phyloP scores from a whole-genome alignment of 2,888 invertebrate genomes.

The Cerastis rubricosa region DNA sequence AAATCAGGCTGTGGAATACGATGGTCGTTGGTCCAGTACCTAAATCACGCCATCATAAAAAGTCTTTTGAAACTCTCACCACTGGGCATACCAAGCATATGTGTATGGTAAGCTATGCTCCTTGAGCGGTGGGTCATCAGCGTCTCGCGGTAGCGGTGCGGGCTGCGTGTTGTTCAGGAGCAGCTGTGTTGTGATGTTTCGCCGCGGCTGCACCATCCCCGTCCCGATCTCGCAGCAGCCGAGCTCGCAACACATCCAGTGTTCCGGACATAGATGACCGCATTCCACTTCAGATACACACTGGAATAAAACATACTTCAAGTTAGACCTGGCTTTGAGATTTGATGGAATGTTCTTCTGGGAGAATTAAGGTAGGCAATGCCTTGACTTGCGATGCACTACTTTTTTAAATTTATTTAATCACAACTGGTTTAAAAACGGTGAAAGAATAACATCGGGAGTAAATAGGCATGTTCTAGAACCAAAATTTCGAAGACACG shows the following conservation, averaged over 20 bases:
- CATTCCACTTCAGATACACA: constrained; percentile 87
- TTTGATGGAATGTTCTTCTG: not conserved
- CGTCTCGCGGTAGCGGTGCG: constrained; percentile 77
- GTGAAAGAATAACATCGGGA: too few relatives aligned
- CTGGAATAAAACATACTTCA: constrained; percentile 71
- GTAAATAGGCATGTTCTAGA: not conserved
- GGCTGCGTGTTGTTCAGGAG: constrained; percentile 69
- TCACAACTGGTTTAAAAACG: not conserved
- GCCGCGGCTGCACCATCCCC: constrained; percentile 83
- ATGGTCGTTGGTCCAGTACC: too few relatives aligned
- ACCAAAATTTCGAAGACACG: not conserved
- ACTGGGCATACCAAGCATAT: constrained; percentile 84
- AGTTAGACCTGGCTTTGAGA: not conserved
- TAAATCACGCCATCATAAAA: too few relatives aligned
- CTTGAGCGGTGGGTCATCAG: constrained; percentile 72
- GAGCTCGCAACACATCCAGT: constrained; percentile 94
- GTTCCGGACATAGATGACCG: constrained; percentile 92
- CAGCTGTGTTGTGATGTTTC: constrained; percentile 66
- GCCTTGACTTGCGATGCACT: not conserved
- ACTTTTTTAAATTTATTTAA: not conserved
- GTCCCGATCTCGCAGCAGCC: constrained; percentile 91
- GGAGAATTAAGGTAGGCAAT: not conserved
- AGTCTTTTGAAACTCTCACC: constrained; percentile 70
- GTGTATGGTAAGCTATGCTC: constrained; percentile 68
- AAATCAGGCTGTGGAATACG: too few relatives aligned